These are phyloP conservation scores for Clarias laeviceps DNA, from an alignment of 2,797 vertebrate species.

Conservation along the genomic window DNA sequence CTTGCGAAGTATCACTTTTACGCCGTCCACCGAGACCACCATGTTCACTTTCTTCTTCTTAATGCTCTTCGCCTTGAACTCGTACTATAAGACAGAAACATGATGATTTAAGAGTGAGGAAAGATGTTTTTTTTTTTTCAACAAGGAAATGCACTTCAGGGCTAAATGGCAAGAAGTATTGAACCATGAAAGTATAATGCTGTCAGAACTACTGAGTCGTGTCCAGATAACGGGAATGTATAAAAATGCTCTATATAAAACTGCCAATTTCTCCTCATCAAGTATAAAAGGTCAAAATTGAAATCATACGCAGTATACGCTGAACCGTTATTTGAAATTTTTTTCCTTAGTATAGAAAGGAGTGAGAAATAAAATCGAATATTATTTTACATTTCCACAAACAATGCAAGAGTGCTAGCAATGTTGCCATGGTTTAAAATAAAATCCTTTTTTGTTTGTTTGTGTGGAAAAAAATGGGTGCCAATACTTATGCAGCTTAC, in stretches of 20 bases:
- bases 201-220: neutral
- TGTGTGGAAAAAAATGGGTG: neutral
- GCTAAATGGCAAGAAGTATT: neutral
- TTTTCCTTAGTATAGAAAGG: neutral
- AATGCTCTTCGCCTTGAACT: conserved; percentile 91
- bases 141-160: neutral
- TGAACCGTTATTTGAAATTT: neutral
- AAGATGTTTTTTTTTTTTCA: too few species aligned
- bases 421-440: neutral
- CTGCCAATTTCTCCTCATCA: neutral
- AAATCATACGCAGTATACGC: neutral
- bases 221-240: neutral
- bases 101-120: neutral
- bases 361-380: neutral
- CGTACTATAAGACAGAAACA: conserved; percentile 73
- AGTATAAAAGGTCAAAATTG: neutral
- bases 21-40: conserved; percentile 83
- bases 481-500: neutral
- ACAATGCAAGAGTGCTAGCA: neutral
- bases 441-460: neutral
- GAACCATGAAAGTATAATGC: neutral
- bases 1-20: conserved; percentile 83
- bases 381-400: neutral
- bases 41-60: conserved; percentile 92
- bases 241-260: neutral